Base-by-base conservation (phyloP, 1,140 invertebrate genomes). In the Laupala kohalensis region DNA sequence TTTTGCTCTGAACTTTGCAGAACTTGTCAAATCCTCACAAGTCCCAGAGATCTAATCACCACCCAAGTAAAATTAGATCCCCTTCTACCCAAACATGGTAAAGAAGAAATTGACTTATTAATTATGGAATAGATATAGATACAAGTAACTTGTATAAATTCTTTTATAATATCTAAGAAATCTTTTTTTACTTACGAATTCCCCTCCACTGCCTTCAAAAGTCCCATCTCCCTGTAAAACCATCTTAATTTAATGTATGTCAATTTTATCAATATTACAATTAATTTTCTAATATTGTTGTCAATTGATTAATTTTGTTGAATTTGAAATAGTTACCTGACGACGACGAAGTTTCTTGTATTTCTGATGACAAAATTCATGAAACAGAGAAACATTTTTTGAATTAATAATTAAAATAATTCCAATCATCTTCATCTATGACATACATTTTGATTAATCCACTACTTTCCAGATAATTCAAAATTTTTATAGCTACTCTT, bases 301-400 rank as follows among this genome's bases (percentile, higher is more conserved):
- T 15, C 25, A 70, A 27, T 71, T 53, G 9, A 26, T 6, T 13
- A 24, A 30, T 19, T 71, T 27, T 30, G 28, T 26, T 0, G 25
- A 63, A 70, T 68, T 2, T 9, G 73, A 64, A 53, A 25, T 72
- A 74, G 81, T 84, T 86, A 90, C 90, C 88, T 94, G 92, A 84
- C 92, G 86, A 83, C 93, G 84, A 79, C 92, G 88, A 78, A 95
- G 86, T 81, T 95, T 95, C 85, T 93, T 92, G 86, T 93, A 93
- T 89, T 94, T 92, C 89, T 94, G 87, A 76, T 29, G 75, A 71
- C 64, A 73, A 73, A 73, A 75, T n/a, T 73, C 70, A 69, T 74
- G 71, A 76, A 76, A 78, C 79, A 78, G 79, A 80, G 83, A 78
- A 53, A 19, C 30, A 6, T 37, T 53, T 53, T 53, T 53, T 53